These are phyloP conservation scores for Parnassius glacialis DNA, from an alignment of 2,888 invertebrate genomes.

Conservation along the genomic window DNA sequence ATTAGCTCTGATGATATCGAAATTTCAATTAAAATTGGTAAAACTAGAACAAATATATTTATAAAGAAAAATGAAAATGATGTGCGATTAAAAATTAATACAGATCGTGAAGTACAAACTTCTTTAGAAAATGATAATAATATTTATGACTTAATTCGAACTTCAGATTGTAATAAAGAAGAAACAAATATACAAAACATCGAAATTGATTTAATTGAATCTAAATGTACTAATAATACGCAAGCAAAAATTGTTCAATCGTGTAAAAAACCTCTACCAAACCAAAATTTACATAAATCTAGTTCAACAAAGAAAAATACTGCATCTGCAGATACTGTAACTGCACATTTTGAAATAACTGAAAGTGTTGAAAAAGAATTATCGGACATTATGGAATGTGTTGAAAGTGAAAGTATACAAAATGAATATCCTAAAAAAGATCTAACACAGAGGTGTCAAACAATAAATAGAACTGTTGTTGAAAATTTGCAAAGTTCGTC, in stretches of 20 bases:
- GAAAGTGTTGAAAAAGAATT: constrained; percentile 69
- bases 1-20: constrained; percentile 56
- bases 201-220: constrained; percentile 28
- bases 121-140: constrained; percentile 42
- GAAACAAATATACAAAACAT: constrained; percentile 29
- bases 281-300: constrained; percentile 36
- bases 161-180: constrained; percentile 32
- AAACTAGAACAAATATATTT: constrained; percentile 58
- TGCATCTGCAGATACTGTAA: constrained; percentile 65
- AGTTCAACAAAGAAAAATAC: constrained; percentile 59
- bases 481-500: constrained; percentile 17
- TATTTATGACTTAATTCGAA: constrained; percentile 31
- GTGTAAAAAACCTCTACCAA: background rate
- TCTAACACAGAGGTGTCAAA: constrained; percentile 17
- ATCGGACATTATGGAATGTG: constrained; percentile 55
- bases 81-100: constrained; percentile 57
- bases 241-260: constrained; percentile 8
- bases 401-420: constrained; percentile 15
- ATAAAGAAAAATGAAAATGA: constrained; percentile 63
- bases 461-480: constrained; percentile 14
- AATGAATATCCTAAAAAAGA: constrained; percentile 20
- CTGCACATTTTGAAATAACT: constrained; percentile 61
- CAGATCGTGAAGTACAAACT: constrained; percentile 62
- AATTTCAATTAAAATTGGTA: constrained; percentile 66
- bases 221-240: constrained; percentile 2